Conservation (phyloP, 2,797 vertebrate genomes). For the Nannoperca obscura region DNA sequence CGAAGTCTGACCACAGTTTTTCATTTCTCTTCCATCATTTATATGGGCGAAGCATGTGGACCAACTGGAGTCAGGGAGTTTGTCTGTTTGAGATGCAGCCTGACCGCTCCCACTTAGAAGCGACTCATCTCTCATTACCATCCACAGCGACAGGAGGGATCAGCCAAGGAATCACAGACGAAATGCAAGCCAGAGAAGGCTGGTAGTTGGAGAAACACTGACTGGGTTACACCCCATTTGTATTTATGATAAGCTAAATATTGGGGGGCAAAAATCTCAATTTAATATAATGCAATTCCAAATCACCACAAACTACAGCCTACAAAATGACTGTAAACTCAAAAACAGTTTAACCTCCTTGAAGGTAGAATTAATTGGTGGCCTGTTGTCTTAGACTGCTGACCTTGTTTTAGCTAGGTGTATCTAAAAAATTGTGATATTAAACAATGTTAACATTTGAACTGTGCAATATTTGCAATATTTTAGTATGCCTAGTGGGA, state of each 20-base stretch:
- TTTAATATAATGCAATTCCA: neutral
- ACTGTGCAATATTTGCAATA: no score
- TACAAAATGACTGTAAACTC: no score
- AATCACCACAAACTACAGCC: neutral
- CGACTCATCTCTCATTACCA: conserved; percentile 22
- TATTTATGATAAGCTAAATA: conserved; percentile 8
- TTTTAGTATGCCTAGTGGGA: neutral
- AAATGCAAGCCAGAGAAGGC: conserved; percentile 1
- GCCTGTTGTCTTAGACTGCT: neutral
- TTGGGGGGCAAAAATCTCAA: neutral
- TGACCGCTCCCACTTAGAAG: conserved; percentile 24
- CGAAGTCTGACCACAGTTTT: neutral
- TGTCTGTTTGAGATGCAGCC: conserved; percentile 56
- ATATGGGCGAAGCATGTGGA: conserved; percentile 46
- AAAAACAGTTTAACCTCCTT: neutral
- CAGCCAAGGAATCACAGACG: conserved; percentile 18
- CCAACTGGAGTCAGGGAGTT: conserved; percentile 38
- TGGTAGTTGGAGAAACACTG: conserved; percentile 5
- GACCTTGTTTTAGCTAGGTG: neutral
- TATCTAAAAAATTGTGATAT: no score
- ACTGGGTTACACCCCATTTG: neutral
- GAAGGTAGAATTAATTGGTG: neutral
- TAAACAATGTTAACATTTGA: neutral
- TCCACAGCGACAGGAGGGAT: conserved; percentile 30
- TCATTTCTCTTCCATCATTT: conserved; percentile 33